These are phyloP conservation scores for Camponotus fellah DNA, from an alignment of 2,888 invertebrate species.

Conservation along the genomic window DNA sequence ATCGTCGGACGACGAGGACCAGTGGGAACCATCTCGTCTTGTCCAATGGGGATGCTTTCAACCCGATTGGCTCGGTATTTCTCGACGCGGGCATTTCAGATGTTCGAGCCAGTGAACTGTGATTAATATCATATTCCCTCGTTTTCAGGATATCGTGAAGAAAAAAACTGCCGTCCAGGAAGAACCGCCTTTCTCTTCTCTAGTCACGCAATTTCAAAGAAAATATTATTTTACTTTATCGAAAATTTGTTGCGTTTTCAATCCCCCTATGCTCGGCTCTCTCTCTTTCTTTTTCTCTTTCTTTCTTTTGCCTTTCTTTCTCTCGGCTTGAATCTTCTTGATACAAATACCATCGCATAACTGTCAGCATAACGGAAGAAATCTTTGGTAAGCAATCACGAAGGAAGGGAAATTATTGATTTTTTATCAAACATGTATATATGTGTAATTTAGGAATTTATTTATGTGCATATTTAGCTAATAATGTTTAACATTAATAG, in stretches of 20 bases:
- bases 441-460: constrained; percentile 59
- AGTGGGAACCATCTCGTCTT: constrained; percentile 58
- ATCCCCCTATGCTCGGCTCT: background rate
- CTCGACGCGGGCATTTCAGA: constrained; percentile 65
- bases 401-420: constrained; percentile 54
- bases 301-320: background rate
- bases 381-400: constrained; percentile 32
- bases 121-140: constrained; percentile 71
- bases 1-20: constrained; percentile 65
- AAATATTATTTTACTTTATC: constrained; percentile 62
- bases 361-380: constrained; percentile 40
- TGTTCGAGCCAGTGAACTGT: constrained; percentile 68
- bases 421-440: background rate
- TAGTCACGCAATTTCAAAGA: constrained; percentile 55
- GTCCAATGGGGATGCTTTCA: constrained; percentile 71
- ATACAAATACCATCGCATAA: background rate
- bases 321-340: constrained; percentile 25
- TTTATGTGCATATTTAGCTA: constrained; percentile 17
- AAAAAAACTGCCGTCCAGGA: constrained; percentile 28
- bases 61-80: constrained; percentile 72
- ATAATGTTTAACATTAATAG: background rate
- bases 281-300: background rate
- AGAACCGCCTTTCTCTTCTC: background rate
- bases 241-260: background rate
- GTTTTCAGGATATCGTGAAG: constrained; percentile 43